Base-by-base conservation (phyloP, 2,797 vertebrate species). In the Triplophysa yarkandensis region DNA sequence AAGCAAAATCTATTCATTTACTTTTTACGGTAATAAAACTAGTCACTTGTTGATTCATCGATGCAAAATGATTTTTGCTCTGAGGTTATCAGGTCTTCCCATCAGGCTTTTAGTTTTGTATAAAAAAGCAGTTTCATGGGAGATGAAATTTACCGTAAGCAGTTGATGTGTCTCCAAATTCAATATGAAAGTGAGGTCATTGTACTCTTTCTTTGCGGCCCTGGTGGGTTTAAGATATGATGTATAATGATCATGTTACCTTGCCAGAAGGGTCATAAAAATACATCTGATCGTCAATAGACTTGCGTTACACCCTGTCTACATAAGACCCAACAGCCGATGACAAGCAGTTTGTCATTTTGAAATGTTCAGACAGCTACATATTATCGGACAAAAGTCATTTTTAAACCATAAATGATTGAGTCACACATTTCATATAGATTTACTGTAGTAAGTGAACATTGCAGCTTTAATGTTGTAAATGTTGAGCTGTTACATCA, bases 91-190 rank as follows among this genome's bases (percentile, higher is more conserved):
- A 17, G 34, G 34, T 72, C 14, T 48, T 48, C 39, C 44, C 41
- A 48, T 17, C 14, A 44, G 43, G 43, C 16, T n/a, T n/a, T 44
- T 17, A 44, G 43, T 44, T 44, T 28, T 21, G n/a, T 39, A 13
- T 1, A 36, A 39, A 39, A 39, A 39, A 39, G 4, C 11, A 4
- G 13, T 39, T 39, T 39, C 36, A 11, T 39, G 36, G 36, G 13
- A 44, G 6, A n/a, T 39, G 21, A 60, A 34, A 60, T 36, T 32
- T 34, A 39, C 39, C 58, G 57, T 44, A 34, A 61, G 5, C 27
- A 19, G 16, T 27, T 19, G 34, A 58, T 57, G 30, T 9, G 10
- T 25, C 54, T 57, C n/a, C 69, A 73, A 74, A 78, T 74, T 58
- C 73, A 74, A 39, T 21, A 69, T 50, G n/a, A 23, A 27, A 28